Evolutionary conservation across 2,797 vertebrate species (phyloP).

Genomic region (Esox masquinongy): DNA sequence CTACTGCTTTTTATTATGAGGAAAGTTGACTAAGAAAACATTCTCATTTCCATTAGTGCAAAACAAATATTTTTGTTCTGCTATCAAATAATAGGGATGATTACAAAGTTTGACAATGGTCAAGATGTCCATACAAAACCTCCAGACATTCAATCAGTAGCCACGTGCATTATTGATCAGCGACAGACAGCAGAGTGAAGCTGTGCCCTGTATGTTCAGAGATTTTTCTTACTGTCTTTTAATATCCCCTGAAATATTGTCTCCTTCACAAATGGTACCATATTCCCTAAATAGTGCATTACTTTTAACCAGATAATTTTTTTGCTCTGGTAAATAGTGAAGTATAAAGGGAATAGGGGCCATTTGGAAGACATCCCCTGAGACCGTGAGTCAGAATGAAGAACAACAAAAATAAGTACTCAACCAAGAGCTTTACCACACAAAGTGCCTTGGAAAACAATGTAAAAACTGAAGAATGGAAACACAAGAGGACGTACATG

Average conservation of each 20-base stretch:
- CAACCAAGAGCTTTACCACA: background rate
- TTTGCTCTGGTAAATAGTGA: no score
- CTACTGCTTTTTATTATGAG: background rate
- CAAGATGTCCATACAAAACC: background rate
- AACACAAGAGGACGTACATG: background rate
- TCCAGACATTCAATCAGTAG: conserved; percentile 25
- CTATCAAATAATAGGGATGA: background rate
- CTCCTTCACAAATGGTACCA: no score
- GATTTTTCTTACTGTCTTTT: background rate
- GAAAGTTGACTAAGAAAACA: no score
- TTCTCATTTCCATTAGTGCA: background rate
- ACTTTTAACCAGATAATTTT: no score
- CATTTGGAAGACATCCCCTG: no score
- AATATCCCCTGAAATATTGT: no score
- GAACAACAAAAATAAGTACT: background rate
- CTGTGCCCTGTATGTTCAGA: background rate
- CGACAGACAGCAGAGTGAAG: background rate
- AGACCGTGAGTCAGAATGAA: background rate
- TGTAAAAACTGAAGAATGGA: background rate
- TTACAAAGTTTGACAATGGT: background rate
- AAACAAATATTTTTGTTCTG: background rate
- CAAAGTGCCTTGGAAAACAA: background rate
- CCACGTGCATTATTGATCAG: conserved; percentile 32
- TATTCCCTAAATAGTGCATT: no score
- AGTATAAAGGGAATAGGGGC: no score